These are phyloP conservation scores for Candoia aspera DNA, from an alignment of 2,113 vertebrate genomes.

Conservation along the genomic window DNA sequence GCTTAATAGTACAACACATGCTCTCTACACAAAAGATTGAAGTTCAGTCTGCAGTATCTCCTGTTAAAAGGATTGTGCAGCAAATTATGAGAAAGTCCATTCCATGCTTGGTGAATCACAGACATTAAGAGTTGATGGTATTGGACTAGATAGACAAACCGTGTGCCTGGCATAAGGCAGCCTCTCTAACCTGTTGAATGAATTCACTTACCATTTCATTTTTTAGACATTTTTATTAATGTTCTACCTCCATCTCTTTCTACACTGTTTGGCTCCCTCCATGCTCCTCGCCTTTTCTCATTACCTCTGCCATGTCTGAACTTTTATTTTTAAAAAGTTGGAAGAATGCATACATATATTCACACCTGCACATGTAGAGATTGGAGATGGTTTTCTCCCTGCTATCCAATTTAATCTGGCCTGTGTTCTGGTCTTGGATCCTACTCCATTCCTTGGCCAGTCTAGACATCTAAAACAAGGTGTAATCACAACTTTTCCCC, in stretches of 20 bases:
- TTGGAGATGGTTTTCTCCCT: background rate
- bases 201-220: background rate
- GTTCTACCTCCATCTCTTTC: no score
- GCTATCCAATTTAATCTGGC: background rate
- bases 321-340: background rate
- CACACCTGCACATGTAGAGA: background rate
- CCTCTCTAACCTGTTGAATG: background rate
- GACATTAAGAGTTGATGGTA: background rate
- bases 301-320: background rate
- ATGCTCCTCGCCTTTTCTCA: background rate
- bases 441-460: fast-evolving
- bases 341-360: background rate
- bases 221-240: background rate
- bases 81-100: background rate
- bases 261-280: no score
- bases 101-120: background rate
- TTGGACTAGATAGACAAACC: background rate
- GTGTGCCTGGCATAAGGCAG: background rate
- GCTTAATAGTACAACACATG: background rate
- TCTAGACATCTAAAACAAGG: background rate
- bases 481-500: background rate
- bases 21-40: background rate
- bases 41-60: background rate
- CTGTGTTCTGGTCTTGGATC: background rate
- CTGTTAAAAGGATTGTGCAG: background rate